Evolutionary conservation across 2,113 vertebrate species (phyloP).

Genomic region (Piprites chloris): DNA sequence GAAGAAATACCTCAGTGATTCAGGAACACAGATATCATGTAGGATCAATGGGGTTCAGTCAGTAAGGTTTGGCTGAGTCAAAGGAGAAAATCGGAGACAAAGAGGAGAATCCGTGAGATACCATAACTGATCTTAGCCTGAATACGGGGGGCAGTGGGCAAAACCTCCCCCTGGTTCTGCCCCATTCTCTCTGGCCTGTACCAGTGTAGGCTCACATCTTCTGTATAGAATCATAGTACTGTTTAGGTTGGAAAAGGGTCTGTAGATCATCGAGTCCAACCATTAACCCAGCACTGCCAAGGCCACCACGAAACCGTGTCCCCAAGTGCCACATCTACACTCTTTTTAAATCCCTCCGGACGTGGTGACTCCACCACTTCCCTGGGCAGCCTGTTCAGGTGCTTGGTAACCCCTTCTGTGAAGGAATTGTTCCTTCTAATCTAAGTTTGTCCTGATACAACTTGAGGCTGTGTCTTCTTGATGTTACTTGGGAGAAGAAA

Average conservation of each 20-base stretch:
- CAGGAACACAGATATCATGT: neutral
- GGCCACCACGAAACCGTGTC: neutral
- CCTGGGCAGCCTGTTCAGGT: neutral
- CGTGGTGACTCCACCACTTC: neutral
- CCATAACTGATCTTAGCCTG: neutral
- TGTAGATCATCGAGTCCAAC: no score
- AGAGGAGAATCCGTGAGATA: neutral
- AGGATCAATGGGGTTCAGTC: neutral
- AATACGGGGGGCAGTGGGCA: neutral
- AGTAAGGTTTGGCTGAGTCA: neutral
- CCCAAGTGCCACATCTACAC: neutral
- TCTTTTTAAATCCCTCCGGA: neutral
- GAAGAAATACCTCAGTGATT: neutral
- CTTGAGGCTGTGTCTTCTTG: neutral
- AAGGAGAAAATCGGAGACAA: neutral
- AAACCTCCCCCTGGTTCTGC: neutral
- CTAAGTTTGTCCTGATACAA: neutral
- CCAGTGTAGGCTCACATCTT: neutral
- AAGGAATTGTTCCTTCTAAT: neutral
- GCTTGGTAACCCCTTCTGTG: neutral
- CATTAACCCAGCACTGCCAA: neutral
- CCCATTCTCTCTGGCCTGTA: accelerated
- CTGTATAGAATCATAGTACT: accelerated
- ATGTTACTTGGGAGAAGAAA: neutral
- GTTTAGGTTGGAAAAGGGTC: neutral